Evolutionary conservation across 2,888 invertebrate genomes (phyloP).

Genomic region (Biston stratarius): DNA sequence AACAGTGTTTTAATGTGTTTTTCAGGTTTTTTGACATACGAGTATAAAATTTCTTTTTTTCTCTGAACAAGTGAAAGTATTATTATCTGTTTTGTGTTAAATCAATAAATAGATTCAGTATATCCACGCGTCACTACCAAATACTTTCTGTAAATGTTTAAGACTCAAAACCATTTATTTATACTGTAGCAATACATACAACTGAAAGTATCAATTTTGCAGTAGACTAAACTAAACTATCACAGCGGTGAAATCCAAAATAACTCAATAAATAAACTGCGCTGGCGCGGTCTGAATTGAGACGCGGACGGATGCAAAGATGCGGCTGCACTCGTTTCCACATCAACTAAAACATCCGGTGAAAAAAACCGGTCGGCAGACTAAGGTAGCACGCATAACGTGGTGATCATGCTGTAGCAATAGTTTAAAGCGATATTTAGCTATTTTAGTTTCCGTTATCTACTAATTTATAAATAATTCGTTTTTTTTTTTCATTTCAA

Average conservation of each 20-base stretch:
- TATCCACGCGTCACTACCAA: too few relatives aligned
- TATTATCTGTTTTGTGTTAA: too few relatives aligned
- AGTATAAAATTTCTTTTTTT: too few relatives aligned
- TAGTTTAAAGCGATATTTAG: background rate
- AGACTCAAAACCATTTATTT: background rate
- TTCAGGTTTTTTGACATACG: too few relatives aligned
- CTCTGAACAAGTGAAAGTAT: too few relatives aligned
- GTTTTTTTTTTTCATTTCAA: too few relatives aligned
- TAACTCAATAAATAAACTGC: conserved; percentile 72
- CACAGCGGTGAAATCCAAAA: conserved; percentile 63
- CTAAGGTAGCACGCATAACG: conserved; percentile 5
- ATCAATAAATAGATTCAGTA: too few relatives aligned
- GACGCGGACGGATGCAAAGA: conserved; percentile 62
- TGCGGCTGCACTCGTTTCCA: conserved; percentile 63
- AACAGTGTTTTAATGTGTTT: too few relatives aligned
- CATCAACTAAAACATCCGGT: conserved; percentile 58
- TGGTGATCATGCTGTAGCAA: background rate
- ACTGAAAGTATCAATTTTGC: conserved; percentile 3
- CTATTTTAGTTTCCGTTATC: too few relatives aligned
- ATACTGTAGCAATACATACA: background rate
- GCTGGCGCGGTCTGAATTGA: conserved; percentile 55
- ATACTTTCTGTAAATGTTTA: too few relatives aligned
- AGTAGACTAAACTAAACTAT: conserved; percentile 32
- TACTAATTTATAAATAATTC: too few relatives aligned
- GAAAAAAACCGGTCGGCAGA: conserved; percentile 19